phyloP scores from a whole-genome alignment of 2,797 vertebrate species.

The Rhynchonycteris naso region DNA sequence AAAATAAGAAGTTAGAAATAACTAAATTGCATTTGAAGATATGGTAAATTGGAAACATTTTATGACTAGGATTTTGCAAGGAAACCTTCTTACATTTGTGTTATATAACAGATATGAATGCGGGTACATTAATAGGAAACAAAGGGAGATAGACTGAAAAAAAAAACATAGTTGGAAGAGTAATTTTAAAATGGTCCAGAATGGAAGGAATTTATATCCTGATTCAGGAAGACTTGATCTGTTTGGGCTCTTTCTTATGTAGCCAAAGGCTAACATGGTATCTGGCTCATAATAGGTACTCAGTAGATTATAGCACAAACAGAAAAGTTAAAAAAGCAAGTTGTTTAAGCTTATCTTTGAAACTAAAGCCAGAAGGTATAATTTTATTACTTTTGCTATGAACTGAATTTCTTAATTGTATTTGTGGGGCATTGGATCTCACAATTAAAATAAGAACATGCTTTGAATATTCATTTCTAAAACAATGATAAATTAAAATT shows the following conservation, averaged over 20 bases:
- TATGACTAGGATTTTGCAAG: background rate
- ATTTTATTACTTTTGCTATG: background rate
- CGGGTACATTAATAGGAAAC: background rate
- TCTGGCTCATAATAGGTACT: background rate
- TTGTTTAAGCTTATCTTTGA: background rate
- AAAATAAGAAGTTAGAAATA: background rate
- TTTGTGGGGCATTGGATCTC: background rate
- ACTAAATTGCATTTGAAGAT: background rate
- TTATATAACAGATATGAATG: background rate
- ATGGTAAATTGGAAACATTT: background rate
- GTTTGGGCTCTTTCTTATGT: background rate
- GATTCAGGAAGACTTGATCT: background rate
- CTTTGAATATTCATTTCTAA: background rate
- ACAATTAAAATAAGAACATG: constrained; percentile 13
- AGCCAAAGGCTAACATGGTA: background rate
- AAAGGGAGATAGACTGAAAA: background rate
- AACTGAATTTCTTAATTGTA: background rate
- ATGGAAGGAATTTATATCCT: background rate
- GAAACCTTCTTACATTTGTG: background rate
- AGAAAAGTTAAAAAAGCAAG: background rate
- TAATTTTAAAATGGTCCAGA: background rate
- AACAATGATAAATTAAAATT: background rate
- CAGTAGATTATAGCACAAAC: background rate
- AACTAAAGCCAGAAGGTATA: background rate
- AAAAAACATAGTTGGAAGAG: background rate